Evolutionary conservation across 1,140 invertebrate species (phyloP), one percentile per base, ranked within the genome.

Genomic region (Lutraria rhynchaena): DNA sequence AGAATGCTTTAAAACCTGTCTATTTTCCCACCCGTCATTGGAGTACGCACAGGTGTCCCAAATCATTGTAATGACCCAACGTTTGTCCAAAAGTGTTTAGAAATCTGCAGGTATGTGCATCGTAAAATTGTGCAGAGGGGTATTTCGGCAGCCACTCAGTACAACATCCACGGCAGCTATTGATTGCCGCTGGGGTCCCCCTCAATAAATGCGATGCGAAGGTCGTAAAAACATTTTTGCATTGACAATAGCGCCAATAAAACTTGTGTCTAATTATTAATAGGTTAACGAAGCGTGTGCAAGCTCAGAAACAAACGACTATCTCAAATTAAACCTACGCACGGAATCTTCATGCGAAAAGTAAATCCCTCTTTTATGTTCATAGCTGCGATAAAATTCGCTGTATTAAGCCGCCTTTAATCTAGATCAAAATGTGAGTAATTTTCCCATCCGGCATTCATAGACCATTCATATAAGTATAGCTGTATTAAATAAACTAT

Each of bases 221-320:
- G 65, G 76, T 80, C 76, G 55, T 80, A 80, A 80, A 80, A 69
- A 24, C 49, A 70, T 69, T 80, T 80, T 70, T 41, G 51, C 76
- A 51, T 55, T 80, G 55, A 80, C 76, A 80, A 80, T 80, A 80
- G 44, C 29, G 29, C 17, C 53, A 69, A 80, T 69, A 69, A 80
- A 80, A 80, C 63, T 24, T 58, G 61, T 69, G 76, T 80, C 76
- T 80, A 80, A 80, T 80, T 80, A 80, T 80, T 80, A 80, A 70
- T 69, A 69, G 65, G 67, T 65, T 53, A 80, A 80, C 55, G 76
- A 70, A 80, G 63, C 76, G 65, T 80, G 53, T 19, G 7, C 24
- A 44, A 41, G 41, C 44, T 69, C 55, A 24, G 71, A 60, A 80
- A 80, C 67, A 80, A 80, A 67, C 61, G 46, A 22, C 17, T 15